phyloP scores from a whole-genome alignment of 2,888 invertebrate species.

The Pseudococcus jackbeardsleyi region DNA sequence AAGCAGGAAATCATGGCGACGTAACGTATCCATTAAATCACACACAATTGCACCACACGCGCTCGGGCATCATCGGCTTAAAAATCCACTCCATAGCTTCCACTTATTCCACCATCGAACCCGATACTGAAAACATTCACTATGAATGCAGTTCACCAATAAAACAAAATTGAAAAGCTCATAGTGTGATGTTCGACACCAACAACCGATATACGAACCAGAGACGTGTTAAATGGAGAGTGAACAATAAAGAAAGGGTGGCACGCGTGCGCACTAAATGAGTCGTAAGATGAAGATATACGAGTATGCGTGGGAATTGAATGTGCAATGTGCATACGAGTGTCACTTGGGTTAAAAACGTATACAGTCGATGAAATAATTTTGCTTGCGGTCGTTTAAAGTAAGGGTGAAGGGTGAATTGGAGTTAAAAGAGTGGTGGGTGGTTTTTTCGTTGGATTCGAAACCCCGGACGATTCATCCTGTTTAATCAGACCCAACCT shows the following conservation, averaged over 20 bases:
- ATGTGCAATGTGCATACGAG: background rate
- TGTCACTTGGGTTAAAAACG: background rate
- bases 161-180: background rate
- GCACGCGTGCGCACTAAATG: constrained; percentile 2
- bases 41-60: background rate
- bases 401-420: background rate
- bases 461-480: no score
- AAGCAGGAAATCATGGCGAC: no score
- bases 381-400: background rate
- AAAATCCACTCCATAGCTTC: constrained; percentile 9
- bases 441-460: no score
- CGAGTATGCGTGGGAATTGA: background rate
- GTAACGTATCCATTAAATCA: background rate
- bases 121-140: background rate
- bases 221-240: background rate
- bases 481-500: no score
- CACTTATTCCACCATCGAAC: background rate
- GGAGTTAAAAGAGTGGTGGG: no score
- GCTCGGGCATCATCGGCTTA: background rate
- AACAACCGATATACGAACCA: background rate
- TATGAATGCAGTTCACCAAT: background rate
- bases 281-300: constrained; percentile 6
- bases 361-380: background rate
- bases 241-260: background rate
- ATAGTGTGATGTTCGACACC: background rate